Conservation (phyloP, 2,797 vertebrate species). For the Takifugu rubripes region DNA sequence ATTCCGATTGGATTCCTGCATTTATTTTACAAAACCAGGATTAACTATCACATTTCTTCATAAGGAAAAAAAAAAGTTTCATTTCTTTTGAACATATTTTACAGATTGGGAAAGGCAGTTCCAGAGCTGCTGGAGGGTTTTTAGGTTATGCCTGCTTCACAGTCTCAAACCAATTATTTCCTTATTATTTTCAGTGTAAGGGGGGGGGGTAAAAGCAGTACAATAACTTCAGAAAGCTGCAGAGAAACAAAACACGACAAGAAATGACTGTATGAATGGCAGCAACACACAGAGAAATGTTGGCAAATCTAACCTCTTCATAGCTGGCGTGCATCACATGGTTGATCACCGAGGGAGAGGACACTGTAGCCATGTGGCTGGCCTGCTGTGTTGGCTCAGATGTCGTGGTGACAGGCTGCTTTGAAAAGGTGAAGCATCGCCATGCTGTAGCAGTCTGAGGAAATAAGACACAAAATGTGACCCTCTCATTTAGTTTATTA, state of each 20-base stretch:
- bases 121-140: no score
- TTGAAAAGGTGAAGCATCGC: constrained; percentile 92
- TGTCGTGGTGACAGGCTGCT: constrained; percentile 73
- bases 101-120: no score
- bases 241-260: not conserved
- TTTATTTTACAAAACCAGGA: not conserved
- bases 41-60: no score
- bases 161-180: no score
- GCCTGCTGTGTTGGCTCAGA: constrained; percentile 60
- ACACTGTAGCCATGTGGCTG: constrained; percentile 64
- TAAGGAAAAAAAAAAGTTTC: no score
- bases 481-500: not conserved
- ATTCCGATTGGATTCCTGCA: not conserved
- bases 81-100: no score
- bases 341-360: constrained; percentile 85
- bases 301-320: constrained; percentile 78
- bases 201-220: no score
- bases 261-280: not conserved
- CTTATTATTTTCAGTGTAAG: no score
- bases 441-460: constrained; percentile 87
- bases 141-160: no score
- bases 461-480: not conserved
- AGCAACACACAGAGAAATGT: not conserved
- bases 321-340: constrained; percentile 89
- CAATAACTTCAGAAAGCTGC: no score